Evolutionary conservation across 2,797 vertebrate genomes (phyloP).

Genomic region (Paedocypris micromegethes): DNA sequence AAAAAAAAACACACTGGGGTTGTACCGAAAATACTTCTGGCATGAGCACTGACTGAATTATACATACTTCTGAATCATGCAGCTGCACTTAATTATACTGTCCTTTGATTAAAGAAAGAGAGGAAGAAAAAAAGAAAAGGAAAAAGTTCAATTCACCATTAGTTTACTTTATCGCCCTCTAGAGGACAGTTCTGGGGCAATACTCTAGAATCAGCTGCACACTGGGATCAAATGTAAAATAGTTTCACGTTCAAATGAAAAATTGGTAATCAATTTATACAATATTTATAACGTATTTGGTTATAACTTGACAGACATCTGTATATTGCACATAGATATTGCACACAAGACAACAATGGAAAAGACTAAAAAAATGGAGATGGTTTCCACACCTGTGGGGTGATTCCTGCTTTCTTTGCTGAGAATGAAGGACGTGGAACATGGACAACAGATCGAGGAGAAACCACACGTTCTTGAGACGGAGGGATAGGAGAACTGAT

Average conservation of each 20-base stretch:
- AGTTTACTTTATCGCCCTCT: constrained; percentile 34
- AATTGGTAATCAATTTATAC: too few relatives aligned
- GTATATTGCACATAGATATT: constrained; percentile 34
- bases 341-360: constrained; percentile 41
- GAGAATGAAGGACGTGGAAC: constrained; percentile 90
- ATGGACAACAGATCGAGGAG: constrained; percentile 72
- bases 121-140: constrained; percentile 38
- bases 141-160: too few relatives aligned
- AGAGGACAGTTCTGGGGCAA: constrained; percentile 15
- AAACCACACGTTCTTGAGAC: constrained; percentile 70
- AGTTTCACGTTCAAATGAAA: too few relatives aligned
- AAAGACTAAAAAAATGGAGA: constrained; percentile 71
- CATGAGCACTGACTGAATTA: constrained; percentile 46
- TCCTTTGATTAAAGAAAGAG: constrained; percentile 35
- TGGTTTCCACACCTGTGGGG: constrained; percentile 98
- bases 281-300: too few relatives aligned
- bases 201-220: not conserved
- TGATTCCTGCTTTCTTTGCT: constrained; percentile 85
- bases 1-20: constrained; percentile 53
- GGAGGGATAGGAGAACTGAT: constrained; percentile 66
- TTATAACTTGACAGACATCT: constrained; percentile 10
- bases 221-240: too few relatives aligned
- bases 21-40: constrained; percentile 54
- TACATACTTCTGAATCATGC: constrained; percentile 37
- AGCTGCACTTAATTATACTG: constrained; percentile 37